These are phyloP conservation scores for Chrysolophus pictus DNA, from an alignment of 2,797 vertebrate species.

Conservation along the genomic window DNA sequence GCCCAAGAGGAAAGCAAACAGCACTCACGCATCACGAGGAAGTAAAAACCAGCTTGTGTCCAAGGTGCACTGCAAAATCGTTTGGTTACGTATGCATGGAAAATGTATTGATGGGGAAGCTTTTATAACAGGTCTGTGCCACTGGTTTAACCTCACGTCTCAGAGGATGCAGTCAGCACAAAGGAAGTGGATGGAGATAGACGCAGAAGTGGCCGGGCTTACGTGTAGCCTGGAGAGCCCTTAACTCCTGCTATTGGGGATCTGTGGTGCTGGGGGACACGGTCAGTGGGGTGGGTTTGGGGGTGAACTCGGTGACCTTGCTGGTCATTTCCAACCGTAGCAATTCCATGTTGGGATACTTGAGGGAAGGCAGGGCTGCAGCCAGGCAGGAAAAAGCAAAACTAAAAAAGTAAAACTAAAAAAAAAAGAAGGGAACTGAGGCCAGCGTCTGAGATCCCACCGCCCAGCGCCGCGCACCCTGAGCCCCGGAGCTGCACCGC, in stretches of 20 bases:
- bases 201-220: background rate
- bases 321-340: too few relatives aligned
- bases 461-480: background rate
- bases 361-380: background rate
- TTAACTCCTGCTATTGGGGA: background rate
- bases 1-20: conserved; percentile 17
- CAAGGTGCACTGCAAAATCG: background rate
- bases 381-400: too few relatives aligned
- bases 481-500: background rate
- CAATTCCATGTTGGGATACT: background rate
- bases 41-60: background rate
- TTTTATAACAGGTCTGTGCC: background rate
- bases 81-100: background rate
- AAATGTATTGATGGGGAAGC: conserved; percentile 1
- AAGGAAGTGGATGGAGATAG: background rate
- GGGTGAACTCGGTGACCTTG: too few relatives aligned
- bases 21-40: background rate
- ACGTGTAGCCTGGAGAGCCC: background rate
- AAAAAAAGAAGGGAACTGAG: too few relatives aligned
- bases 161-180: background rate
- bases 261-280: too few relatives aligned
- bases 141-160: background rate
- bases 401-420: too few relatives aligned
- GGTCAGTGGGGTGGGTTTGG: too few relatives aligned
- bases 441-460: background rate